These are phyloP conservation scores for Drosophila prolongata DNA, from an alignment of 2,888 invertebrate species.

Conservation along the genomic window DNA sequence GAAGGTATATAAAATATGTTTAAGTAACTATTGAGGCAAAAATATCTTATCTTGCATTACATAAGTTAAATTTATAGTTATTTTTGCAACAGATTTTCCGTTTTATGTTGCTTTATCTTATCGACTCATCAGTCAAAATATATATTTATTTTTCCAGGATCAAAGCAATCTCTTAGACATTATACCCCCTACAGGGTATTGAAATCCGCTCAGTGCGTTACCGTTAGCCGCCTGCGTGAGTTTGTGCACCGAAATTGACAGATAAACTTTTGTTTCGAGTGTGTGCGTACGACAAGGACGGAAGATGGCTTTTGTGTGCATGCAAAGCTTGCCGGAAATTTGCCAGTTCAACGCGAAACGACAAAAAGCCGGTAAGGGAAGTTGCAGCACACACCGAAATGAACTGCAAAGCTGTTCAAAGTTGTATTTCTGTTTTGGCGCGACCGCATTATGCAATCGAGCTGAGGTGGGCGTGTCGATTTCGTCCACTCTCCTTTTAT, in stretches of 20 bases:
- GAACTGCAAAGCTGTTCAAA: constrained; percentile 59
- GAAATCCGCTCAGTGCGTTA: constrained; percentile 22
- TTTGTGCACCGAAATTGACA: constrained; percentile 59
- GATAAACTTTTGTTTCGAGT: constrained; percentile 60
- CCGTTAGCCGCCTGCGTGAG: constrained; percentile 17
- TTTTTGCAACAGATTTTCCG: too few relatives aligned
- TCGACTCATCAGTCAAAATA: too few relatives aligned
- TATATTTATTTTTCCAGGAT: too few relatives aligned
- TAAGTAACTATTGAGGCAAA: too few relatives aligned
- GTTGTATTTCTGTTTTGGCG: constrained; percentile 48
- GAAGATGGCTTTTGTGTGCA: constrained; percentile 43
- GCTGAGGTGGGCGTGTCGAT: constrained; percentile 17
- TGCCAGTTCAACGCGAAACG: constrained; percentile 55
- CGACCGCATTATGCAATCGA: constrained; percentile 60
- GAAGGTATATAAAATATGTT: too few relatives aligned
- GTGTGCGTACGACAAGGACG: constrained; percentile 11
- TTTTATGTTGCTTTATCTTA: too few relatives aligned
- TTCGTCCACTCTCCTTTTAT: not conserved
- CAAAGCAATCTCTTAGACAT: not conserved
- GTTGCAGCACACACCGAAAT: constrained; percentile 44
- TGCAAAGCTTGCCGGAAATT: constrained; percentile 53
- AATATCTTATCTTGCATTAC: too few relatives aligned
- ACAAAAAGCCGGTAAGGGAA: constrained; percentile 38
- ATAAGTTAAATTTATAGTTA: too few relatives aligned
- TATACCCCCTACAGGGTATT: constrained; percentile 4